Evolutionary conservation across 1,140 invertebrate genomes (phyloP).

Genomic region (Drosophila suzukii): DNA sequence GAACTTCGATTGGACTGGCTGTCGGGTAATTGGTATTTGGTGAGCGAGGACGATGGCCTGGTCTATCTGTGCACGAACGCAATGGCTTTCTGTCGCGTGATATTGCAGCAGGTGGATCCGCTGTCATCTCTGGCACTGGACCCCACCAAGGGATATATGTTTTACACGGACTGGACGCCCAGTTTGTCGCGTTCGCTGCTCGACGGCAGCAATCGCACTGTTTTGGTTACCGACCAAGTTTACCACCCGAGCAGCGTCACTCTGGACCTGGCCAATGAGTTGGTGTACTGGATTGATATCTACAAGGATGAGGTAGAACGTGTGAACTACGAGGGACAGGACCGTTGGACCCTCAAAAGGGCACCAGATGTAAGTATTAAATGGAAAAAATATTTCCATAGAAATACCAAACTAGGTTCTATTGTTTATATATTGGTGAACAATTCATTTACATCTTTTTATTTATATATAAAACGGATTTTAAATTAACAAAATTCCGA

Average conservation of each 20-base stretch:
- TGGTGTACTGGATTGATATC: slow-evolving; percentile 92
- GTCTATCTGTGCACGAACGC: slow-evolving; percentile 89
- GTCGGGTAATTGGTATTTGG: slow-evolving; percentile 93
- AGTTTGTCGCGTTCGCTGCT: slow-evolving; percentile 87
- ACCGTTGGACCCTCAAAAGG: slow-evolving; percentile 88
- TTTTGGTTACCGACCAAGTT: slow-evolving; percentile 87
- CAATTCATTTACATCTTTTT: neutral
- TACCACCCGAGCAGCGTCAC: slow-evolving; percentile 90
- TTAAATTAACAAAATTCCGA: no score
- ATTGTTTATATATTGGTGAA: no score
- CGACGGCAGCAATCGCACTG: slow-evolving; percentile 86
- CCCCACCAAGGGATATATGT: slow-evolving; percentile 91
- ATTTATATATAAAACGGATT: neutral
- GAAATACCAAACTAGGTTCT: no score
- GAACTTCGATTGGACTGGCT: slow-evolving; percentile 94
- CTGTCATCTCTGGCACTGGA: slow-evolving; percentile 92
- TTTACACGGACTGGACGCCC: slow-evolving; percentile 91
- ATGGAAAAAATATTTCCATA: neutral
- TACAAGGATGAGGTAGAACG: slow-evolving; percentile 91
- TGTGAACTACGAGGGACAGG: slow-evolving; percentile 89
- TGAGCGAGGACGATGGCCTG: slow-evolving; percentile 90
- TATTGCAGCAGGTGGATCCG: slow-evolving; percentile 88
- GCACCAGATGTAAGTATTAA: slow-evolving; percentile 84
- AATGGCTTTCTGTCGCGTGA: slow-evolving; percentile 88
- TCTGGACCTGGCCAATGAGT: slow-evolving; percentile 89